Conservation (phyloP, 2,888 invertebrate genomes). For the Malachius bipustulatus region DNA sequence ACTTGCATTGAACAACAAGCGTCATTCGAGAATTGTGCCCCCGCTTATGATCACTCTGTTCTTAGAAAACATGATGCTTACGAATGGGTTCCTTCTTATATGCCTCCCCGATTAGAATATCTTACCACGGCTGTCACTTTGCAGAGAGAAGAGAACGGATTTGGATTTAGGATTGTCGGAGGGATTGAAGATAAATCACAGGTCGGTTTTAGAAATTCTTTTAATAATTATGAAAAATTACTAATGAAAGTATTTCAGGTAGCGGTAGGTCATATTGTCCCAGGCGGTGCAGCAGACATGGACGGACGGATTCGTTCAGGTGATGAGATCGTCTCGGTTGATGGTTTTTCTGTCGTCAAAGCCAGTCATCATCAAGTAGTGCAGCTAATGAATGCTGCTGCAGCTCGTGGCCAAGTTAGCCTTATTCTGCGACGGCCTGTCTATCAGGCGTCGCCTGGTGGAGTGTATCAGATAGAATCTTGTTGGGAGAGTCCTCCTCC, state of each 20-base stretch:
- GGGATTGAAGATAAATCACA: constrained; percentile 96
- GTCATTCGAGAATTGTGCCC: constrained; percentile 18
- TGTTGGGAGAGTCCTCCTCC: constrained; percentile 12
- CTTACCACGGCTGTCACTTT: constrained; percentile 50
- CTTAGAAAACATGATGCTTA: not conserved
- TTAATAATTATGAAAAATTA: no score
- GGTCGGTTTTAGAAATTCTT: constrained; percentile 44
- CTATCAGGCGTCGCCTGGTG: constrained; percentile 24
- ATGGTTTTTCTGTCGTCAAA: constrained; percentile 54
- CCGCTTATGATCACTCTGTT: constrained; percentile 19
- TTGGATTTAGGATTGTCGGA: constrained; percentile 96
- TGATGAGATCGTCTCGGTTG: constrained; percentile 90
- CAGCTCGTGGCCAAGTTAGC: constrained; percentile 74
- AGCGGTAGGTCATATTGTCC: constrained; percentile 93
- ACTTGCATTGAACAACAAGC: constrained; percentile 29
- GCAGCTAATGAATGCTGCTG: constrained; percentile 81
- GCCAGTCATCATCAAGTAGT: constrained; percentile 91
- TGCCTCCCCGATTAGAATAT: constrained; percentile 26
- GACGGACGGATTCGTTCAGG: constrained; percentile 85
- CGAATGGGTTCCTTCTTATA: constrained; percentile 19
- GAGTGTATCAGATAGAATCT: constrained; percentile 16
- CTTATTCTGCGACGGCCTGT: constrained; percentile 57
- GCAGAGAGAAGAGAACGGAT: constrained; percentile 84
- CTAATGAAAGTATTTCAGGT: no score
- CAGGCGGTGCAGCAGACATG: constrained; percentile 85